Evolutionary conservation across 1,140 invertebrate species (phyloP), one percentile per base, ranked within the genome.

Genomic region (Chrysopa pallens): DNA sequence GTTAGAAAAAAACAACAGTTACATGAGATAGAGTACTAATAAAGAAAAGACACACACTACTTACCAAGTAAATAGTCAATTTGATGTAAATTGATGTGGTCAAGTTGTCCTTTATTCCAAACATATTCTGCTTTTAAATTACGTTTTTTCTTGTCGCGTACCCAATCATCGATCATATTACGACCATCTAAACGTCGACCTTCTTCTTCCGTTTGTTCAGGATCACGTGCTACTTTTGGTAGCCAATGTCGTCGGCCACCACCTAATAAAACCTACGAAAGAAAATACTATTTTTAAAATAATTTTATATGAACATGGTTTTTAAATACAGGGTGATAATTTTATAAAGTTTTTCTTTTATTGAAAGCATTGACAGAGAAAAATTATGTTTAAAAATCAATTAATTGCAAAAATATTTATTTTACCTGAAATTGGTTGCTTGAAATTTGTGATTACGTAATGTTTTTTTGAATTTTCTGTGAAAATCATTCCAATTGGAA

Each of bases 61-160:
- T 69, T 67, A 66, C 82, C 82, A 11, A 87, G 56, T 6, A 87
- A 59, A 55, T 81, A 78, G 40, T 84, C 80, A 0, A 78, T 73
- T 29, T 69, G 65, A 9, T 69, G 54, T 0, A 69, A 59, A 49
- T 78, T 71, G 9, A 80, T 56, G 40, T 60, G 60, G 23, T 72
- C 62, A 6, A 86, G 63, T 50, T 80, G 70, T 28, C 69, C 66
- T 39, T 74, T 71, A 50, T 70, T 76, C 62, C 71, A 74, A 7
- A 78, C 73, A 46, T 79, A 80, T 51, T 67, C 64, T 3, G 71
- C 68, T 6, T 62, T 58, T 0, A 66, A 52, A 37, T 66, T 66
- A 8, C 64, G 55, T 45, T 58, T 57, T 46, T 66, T 63, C 52
- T 74, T 74, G 46, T 74, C 70, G 14, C 67, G 56, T 11, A 73